Percentiles rank a stretch among this genome's conserved stretches.
These are phyloP conservation scores for Cordylochernes scorpioides DNA, from an alignment of 2,888 invertebrate genomes.

Conservation along the genomic window DNA sequence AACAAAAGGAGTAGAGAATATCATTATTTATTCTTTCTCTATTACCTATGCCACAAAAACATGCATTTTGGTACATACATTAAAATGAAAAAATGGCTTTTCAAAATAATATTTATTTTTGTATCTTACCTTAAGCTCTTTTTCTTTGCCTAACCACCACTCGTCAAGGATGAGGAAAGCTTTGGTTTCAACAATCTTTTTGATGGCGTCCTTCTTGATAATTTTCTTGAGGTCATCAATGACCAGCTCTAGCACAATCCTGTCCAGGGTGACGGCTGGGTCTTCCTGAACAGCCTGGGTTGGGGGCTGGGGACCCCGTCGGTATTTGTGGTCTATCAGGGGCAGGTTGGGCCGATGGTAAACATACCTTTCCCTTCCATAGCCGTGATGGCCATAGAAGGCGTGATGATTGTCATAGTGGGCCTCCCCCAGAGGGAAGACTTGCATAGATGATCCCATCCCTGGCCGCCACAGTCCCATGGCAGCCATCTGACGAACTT, in stretches of 20 bases:
- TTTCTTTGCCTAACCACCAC: slow-evolving; percentile 57
- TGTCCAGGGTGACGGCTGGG: slow-evolving; percentile 6
- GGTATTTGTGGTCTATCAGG: too few species aligned
- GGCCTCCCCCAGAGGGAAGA: too few species aligned
- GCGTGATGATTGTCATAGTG: slow-evolving; percentile 1
- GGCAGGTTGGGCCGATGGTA: not conserved
- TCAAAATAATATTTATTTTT: too few species aligned
- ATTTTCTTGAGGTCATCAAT: slow-evolving; percentile 68
- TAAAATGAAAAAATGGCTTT: too few species aligned
- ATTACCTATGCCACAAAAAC: not conserved
- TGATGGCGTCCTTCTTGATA: slow-evolving; percentile 70
- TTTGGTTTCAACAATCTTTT: slow-evolving; percentile 80
- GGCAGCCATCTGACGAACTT: slow-evolving; percentile 14
- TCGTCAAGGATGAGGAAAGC: slow-evolving; percentile 74
- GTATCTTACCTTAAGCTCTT: slow-evolving; percentile 28
- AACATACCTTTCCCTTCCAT: too few species aligned
- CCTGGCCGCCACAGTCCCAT: slow-evolving; percentile 16
- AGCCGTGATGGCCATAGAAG: not conserved
- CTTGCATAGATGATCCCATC: slow-evolving; percentile 15
- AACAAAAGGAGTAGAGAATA: too few species aligned
- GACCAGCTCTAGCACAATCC: slow-evolving; percentile 47
- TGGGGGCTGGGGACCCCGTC: slow-evolving; percentile 2
- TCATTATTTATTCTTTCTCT: not conserved
- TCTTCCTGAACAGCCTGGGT: slow-evolving; percentile 1
- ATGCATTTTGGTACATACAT: not conserved